These are phyloP conservation scores for Dynastes hyllus DNA, from an alignment of 2,888 invertebrate species.

Conservation along the genomic window DNA sequence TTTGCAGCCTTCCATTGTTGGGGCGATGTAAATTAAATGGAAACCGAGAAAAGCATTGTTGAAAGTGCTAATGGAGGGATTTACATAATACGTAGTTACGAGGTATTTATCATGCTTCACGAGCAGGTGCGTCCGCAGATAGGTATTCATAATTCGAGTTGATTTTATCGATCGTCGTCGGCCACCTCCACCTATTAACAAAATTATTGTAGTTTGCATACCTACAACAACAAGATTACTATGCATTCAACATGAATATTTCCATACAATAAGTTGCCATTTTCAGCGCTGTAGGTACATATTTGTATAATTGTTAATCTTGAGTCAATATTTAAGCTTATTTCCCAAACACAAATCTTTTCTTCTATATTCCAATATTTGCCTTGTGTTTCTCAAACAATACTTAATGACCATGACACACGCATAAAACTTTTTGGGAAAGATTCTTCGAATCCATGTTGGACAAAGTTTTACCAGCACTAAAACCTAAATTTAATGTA, in stretches of 20 bases:
- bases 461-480: too few relatives aligned
- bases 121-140: slow-evolving; percentile 6
- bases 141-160: slow-evolving; percentile 9
- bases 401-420: too few relatives aligned
- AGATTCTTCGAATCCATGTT: too few relatives aligned
- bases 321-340: too few relatives aligned
- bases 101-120: slow-evolving; percentile 17
- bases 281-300: neutral
- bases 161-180: slow-evolving; percentile 18
- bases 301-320: too few relatives aligned
- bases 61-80: slow-evolving; percentile 39
- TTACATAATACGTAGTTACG: slow-evolving; percentile 34
- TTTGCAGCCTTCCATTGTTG: slow-evolving; percentile 22
- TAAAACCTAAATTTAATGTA: too few relatives aligned
- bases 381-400: too few relatives aligned
- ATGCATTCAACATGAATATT: neutral
- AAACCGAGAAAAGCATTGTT: slow-evolving; percentile 21
- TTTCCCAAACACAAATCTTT: too few relatives aligned
- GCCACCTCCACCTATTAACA: neutral
- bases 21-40: slow-evolving; percentile 34
- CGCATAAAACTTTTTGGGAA: too few relatives aligned
- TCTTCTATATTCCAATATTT: too few relatives aligned
- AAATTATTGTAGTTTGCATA: neutral
- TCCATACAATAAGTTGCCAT: too few relatives aligned
- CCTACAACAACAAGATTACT: neutral